These are phyloP conservation scores for Callyntrura sp. DNA, from an alignment of 2,888 invertebrate species.

Conservation along the genomic window DNA sequence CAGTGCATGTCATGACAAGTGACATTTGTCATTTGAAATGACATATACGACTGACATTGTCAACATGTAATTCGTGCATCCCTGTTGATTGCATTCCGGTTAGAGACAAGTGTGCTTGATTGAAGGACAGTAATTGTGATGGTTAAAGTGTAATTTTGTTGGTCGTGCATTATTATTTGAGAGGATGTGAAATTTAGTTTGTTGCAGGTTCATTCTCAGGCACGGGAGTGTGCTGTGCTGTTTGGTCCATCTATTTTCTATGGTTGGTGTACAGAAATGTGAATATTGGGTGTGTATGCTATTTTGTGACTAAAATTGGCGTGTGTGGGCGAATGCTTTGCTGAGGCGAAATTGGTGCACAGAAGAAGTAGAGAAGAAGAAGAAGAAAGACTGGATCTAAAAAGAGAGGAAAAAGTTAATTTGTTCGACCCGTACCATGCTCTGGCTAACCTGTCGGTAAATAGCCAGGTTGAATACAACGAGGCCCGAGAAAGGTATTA, in stretches of 20 bases:
- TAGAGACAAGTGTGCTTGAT: not conserved
- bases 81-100: no score
- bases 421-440: constrained; percentile 80
- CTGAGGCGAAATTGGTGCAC: not conserved
- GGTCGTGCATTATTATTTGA: not conserved
- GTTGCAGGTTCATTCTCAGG: no score
- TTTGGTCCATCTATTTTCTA: constrained; percentile 21
- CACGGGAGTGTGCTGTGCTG: no score
- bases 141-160: not conserved
- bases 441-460: constrained; percentile 90
- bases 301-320: not conserved
- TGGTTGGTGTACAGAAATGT: not conserved
- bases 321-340: no score
- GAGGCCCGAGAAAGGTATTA: constrained; percentile 95
- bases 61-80: no score
- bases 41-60: not conserved
- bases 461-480: constrained; percentile 96
- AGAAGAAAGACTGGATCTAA: constrained; percentile 22
- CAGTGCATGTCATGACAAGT: not conserved
- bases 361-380: constrained; percentile 24
- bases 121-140: not conserved
- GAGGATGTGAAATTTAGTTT: not conserved
- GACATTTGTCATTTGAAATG: no score
- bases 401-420: not conserved
- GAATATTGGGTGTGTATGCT: not conserved